Evolutionary conservation across 2,888 invertebrate genomes (phyloP).

Genomic region (Selenia dentaria): DNA sequence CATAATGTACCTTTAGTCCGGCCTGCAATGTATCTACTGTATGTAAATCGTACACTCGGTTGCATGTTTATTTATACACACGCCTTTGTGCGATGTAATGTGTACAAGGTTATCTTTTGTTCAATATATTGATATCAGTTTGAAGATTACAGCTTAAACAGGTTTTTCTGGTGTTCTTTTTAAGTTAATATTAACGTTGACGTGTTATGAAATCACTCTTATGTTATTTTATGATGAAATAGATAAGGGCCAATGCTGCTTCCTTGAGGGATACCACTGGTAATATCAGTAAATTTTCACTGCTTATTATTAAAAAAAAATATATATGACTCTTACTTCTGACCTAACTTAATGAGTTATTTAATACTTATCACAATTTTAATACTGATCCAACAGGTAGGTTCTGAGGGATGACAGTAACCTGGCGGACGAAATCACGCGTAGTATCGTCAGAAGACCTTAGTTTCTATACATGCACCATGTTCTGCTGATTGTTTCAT

Average conservation of each 20-base stretch:
- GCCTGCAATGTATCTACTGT: slow-evolving; percentile 11
- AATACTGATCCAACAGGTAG: too few species aligned
- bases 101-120: slow-evolving; percentile 53
- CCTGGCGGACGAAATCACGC: too few species aligned
- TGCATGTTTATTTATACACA: slow-evolving; percentile 49
- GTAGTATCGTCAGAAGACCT: too few species aligned
- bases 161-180: slow-evolving; percentile 25
- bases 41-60: slow-evolving; percentile 30
- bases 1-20: slow-evolving; percentile 6
- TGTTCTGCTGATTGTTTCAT: slow-evolving; percentile 1
- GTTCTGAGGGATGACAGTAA: too few species aligned
- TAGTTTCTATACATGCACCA: too few species aligned
- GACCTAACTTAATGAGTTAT: too few species aligned
- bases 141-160: slow-evolving; percentile 38
- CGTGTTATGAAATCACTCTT: not conserved
- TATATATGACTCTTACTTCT: too few species aligned
- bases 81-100: slow-evolving; percentile 42
- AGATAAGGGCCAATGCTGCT: slow-evolving; percentile 1
- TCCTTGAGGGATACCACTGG: slow-evolving; percentile 5
- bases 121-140: slow-evolving; percentile 37
- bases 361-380: too few species aligned
- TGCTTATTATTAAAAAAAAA: too few species aligned
- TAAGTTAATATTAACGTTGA: slow-evolving; percentile 1
- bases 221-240: slow-evolving; percentile 1
- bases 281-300: too few species aligned